Base-by-base conservation (phyloP, 2,888 invertebrate species). In the Dascillus cervinus region DNA sequence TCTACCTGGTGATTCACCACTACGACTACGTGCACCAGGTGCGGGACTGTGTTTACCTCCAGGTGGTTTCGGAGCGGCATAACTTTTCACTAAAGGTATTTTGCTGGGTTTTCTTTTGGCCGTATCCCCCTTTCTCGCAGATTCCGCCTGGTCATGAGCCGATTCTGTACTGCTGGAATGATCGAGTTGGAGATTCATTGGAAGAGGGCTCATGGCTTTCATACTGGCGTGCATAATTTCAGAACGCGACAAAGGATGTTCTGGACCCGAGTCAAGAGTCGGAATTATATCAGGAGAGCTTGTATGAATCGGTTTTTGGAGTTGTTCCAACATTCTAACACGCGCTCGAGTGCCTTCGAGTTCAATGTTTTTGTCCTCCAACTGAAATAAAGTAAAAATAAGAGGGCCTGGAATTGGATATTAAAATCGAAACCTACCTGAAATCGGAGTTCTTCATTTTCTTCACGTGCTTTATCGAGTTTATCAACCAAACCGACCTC, bases 281-380 rank as follows among this genome's bases (percentile, higher is more conserved):
- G 71, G 52, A 56, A 67, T 59, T 52, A 70, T 55, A 41, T 63
- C 64, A 3, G 64, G 63, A 10, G 53, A 53, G 54, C 59, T 34
- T 15, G 35, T 41, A 26, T 48, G 45, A 11, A 43, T 23, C 1
- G 57, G 50, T 42, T 52, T 58, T 34, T 62, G 64, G 25, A 58
- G 56, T 42, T 75, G 68, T 55, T 85, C 85, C 41, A 85, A 64
- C 42, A 84, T 74, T n/a, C 86, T 73, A 34, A 85, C 72, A 34
- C 79, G 75, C 1, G 86, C 86, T 41, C 77, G 71, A 9, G 86
- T 83, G n/a, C 86, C 85, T 62, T 87, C 87, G 50, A 87, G 55
- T 59, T 88, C 85, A 50, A 87, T 85, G 53, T 77, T 82, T 58
- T 81, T 79, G 62, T 88, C 86, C 62, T 85, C 85, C 50, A 88